phyloP scores from a whole-genome alignment of 2,888 invertebrate species.

The Molorchus minor region DNA sequence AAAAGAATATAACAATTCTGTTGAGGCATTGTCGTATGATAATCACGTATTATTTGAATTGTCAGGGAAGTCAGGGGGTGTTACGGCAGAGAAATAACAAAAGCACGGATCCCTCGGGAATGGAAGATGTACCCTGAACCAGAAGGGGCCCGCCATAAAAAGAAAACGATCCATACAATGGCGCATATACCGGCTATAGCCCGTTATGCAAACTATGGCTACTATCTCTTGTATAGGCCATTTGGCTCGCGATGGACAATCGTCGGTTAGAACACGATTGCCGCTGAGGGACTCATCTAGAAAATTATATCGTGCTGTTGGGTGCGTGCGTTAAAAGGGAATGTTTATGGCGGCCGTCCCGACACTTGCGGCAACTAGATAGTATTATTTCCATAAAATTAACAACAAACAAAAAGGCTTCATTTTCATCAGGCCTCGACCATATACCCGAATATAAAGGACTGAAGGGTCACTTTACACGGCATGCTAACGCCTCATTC shows the following conservation, averaged over 20 bases:
- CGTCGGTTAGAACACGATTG: constrained; percentile 58
- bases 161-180: constrained; percentile 58
- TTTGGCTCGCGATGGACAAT: constrained; percentile 59
- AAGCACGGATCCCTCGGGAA: constrained; percentile 35
- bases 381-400: constrained; percentile 60
- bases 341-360: constrained; percentile 57
- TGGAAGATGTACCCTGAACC: constrained; percentile 36
- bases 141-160: constrained; percentile 58
- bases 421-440: constrained; percentile 33
- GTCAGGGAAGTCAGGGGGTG: constrained; percentile 38
- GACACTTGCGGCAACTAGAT: constrained; percentile 60
- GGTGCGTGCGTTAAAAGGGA: constrained; percentile 55
- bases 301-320: constrained; percentile 57
- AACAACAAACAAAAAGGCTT: constrained; percentile 58
- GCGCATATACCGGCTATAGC: constrained; percentile 56
- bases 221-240: constrained; percentile 59
- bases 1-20: constrained; percentile 45
- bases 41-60: constrained; percentile 61
- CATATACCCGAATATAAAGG: constrained; percentile 26
- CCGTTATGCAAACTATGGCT: constrained; percentile 61
- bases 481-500: constrained; percentile 15
- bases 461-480: constrained; percentile 27
- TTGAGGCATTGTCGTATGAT: constrained; percentile 49
- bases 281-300: constrained; percentile 56
- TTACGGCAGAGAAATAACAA: constrained; percentile 33